Base-by-base conservation (phyloP, 1,140 invertebrate genomes). In the Lepidurus packardi region DNA sequence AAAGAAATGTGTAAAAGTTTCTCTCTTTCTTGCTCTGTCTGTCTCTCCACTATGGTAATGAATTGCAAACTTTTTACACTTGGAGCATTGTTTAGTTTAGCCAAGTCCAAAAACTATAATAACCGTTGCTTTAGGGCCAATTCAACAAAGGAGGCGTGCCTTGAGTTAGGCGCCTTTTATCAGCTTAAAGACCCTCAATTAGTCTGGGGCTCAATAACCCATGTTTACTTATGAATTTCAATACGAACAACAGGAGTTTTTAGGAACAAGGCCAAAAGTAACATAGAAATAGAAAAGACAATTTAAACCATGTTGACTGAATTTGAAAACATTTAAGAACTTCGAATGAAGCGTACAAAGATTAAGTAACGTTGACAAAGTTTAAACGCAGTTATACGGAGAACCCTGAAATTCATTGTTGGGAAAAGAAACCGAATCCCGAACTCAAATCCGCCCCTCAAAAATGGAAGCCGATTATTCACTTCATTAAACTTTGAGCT, bases 401-500 rank as follows among this genome's bases (percentile, higher is more conserved):
- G 34, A 4, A 4, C 34, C 34, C 34, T 34, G 34, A 4, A 34
- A 34, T 34, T 3, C 34, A 34, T 34, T 34, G 34, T 34, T 34
- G 34, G 34, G 34, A 34, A 34, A 34, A 34, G 34, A 34, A 34
- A 34, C 34, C 34, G 34, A 34, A 34, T 34, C 3, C 34, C 34
- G 34, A 4, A 34, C 34, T 34, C 34, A 4, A 21, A 65, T 21
- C 53, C 21, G 16, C 21, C 53, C 45, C 53, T 65, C 4, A 65
- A n/a, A 65, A 13, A 65, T n/a, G 53, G 53, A 65, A 65, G 53
- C 53, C 53, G 53, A 65, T 65, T 65, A 65, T 65, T 65, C 53
- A 65, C 53, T 65, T 65, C 53, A 65, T 65, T 65, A 65, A 65
- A 65, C 53, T 65, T 65, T 65, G 21, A 65, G 21, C 16, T 7